These are phyloP conservation scores for Pogonognathellus flavescens DNA, from an alignment of 1,140 invertebrate genomes.

Conservation along the genomic window DNA sequence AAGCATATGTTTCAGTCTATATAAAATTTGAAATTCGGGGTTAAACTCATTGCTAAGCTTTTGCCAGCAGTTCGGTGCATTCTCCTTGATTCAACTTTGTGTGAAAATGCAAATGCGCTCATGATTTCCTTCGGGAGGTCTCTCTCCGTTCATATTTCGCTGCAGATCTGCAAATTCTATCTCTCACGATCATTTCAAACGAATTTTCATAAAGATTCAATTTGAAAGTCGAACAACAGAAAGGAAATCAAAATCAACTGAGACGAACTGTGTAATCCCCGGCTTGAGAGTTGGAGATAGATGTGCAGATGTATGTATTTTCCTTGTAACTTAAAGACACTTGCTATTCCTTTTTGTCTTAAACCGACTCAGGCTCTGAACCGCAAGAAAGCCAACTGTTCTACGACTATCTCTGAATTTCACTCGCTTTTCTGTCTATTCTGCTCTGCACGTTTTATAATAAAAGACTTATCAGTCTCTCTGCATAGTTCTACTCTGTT, in stretches of 20 bases:
- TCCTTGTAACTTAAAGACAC: slow-evolving; percentile 25
- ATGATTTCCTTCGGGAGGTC: slow-evolving; percentile 37
- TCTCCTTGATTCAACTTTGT: neutral
- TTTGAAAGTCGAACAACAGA: slow-evolving; percentile 4
- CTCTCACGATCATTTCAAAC: slow-evolving; percentile 31
- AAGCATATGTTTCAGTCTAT: too few species aligned
- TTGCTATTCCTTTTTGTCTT: neutral
- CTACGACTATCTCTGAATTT: neutral
- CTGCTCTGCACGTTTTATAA: neutral
- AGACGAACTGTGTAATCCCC: slow-evolving; percentile 27
- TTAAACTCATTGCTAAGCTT: neutral
- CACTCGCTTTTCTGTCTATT: slow-evolving; percentile 5
- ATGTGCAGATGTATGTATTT: slow-evolving; percentile 17
- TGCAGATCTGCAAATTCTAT: slow-evolving; percentile 1
- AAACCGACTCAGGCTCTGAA: neutral
- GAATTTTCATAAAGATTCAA: slow-evolving; percentile 47
- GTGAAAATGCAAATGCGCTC: slow-evolving; percentile 30
- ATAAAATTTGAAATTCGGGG: neutral
- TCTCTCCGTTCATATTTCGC: slow-evolving; percentile 16
- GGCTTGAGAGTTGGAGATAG: neutral
- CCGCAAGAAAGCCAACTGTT: neutral
- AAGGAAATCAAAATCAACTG: slow-evolving; percentile 36
- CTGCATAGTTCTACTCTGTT: too few species aligned
- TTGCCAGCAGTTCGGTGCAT: neutral
- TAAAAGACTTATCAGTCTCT: too few species aligned